Conservation (phyloP, 37 sponge, comb jelly and placozoan genomes). For the Amphimedon queenslandica region DNA sequence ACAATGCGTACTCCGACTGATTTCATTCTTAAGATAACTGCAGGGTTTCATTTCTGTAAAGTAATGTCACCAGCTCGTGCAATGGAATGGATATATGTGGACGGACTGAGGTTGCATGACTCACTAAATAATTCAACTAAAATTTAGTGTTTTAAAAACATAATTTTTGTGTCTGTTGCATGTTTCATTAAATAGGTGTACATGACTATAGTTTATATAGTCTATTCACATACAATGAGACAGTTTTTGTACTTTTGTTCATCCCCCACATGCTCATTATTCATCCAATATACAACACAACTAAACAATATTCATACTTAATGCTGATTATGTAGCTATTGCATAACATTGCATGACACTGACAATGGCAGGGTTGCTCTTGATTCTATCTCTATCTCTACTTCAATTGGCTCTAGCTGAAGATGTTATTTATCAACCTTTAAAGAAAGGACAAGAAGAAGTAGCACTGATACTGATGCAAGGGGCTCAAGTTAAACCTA, state of each 20-base stretch:
- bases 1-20: slow-evolving; percentile 46
- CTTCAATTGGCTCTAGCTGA: slow-evolving; percentile 4
- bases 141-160: too few species aligned
- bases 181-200: too few species aligned
- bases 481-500: slow-evolving; percentile 51
- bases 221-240: too few species aligned
- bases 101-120: slow-evolving; percentile 64
- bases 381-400: too few species aligned
- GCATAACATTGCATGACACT: too few species aligned
- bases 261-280: not conserved
- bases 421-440: slow-evolving; percentile 51
- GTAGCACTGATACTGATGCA: slow-evolving; percentile 56
- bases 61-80: slow-evolving; percentile 79
- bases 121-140: not conserved
- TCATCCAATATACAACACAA: not conserved
- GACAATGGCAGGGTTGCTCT: too few species aligned
- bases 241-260: not conserved
- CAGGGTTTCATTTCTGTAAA: slow-evolving; percentile 83
- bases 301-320: too few species aligned
- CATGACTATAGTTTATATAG: too few species aligned
- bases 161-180: too few species aligned
- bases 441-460: slow-evolving; percentile 16
- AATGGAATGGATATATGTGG: slow-evolving; percentile 82
- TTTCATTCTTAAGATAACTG: slow-evolving; percentile 26
- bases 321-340: too few species aligned